phyloP scores from a whole-genome alignment of 2,888 invertebrate genomes.

The Oligia latruncula region DNA sequence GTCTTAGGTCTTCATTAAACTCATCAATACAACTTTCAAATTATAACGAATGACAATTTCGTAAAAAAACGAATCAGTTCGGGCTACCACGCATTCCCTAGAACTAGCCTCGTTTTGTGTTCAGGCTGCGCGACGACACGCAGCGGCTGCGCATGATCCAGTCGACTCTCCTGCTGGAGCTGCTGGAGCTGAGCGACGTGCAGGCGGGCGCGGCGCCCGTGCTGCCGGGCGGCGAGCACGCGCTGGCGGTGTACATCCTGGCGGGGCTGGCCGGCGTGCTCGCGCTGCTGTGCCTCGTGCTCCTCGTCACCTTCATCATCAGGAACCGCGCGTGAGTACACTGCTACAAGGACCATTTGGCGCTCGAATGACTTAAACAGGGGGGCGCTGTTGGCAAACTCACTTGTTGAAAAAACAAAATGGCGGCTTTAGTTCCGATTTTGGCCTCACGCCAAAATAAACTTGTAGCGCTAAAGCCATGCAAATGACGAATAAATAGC shows the following conservation, averaged over 20 bases:
- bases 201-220: slow-evolving; percentile 76
- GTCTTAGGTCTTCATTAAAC: too few relatives aligned
- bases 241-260: slow-evolving; percentile 88
- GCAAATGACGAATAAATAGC: neutral
- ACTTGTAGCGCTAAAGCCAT: neutral
- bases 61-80: neutral
- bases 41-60: neutral
- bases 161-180: slow-evolving; percentile 75
- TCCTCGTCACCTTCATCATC: slow-evolving; percentile 89
- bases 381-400: neutral
- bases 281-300: slow-evolving; percentile 83
- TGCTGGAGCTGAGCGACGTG: slow-evolving; percentile 86
- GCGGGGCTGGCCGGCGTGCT: slow-evolving; percentile 88
- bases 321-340: slow-evolving; percentile 89
- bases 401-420: neutral
- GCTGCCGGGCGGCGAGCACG: slow-evolving; percentile 73
- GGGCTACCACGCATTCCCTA: neutral
- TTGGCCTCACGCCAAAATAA: neutral
- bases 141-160: slow-evolving; percentile 83
- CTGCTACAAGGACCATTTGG: neutral
- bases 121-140: slow-evolving; percentile 86
- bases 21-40: neutral
- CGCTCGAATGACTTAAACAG: neutral
- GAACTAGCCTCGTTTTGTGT: neutral
- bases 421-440: too few relatives aligned